These are phyloP conservation scores for Psylliodes chrysocephalus DNA, from an alignment of 2,888 invertebrate species.

Conservation along the genomic window DNA sequence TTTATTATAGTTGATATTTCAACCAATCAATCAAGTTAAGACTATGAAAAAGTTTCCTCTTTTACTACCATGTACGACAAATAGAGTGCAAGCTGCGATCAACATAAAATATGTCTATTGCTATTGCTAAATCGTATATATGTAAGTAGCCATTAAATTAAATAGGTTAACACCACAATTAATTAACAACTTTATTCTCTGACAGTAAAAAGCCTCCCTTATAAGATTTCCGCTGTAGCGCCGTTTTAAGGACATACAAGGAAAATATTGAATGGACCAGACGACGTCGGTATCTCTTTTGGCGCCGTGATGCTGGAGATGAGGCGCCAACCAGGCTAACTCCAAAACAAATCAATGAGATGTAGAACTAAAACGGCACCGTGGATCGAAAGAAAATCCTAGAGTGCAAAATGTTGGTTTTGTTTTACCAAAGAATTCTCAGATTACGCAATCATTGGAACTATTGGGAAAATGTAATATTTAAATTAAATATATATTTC, in stretches of 20 bases:
- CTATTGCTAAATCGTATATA: background rate
- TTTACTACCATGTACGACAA: no score
- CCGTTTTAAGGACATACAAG: background rate
- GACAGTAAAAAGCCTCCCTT: background rate
- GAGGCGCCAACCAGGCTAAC: slow-evolving; percentile 25
- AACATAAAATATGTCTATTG: no score
- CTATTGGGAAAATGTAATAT: no score
- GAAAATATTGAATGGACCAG: slow-evolving; percentile 27
- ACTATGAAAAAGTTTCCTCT: no score
- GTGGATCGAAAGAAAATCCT: background rate
- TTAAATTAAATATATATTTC: no score
- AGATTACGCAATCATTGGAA: no score
- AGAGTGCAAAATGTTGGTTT: background rate
- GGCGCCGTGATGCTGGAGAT: slow-evolving; percentile 27
- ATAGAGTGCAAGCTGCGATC: no score
- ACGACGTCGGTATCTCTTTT: slow-evolving; percentile 3
- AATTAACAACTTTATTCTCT: background rate
- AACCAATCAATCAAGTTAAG: no score
- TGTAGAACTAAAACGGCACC: background rate
- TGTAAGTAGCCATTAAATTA: background rate
- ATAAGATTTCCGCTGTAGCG: background rate
- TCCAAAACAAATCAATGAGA: slow-evolving; percentile 28
- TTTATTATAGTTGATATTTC: no score
- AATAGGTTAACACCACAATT: slow-evolving; percentile 1
- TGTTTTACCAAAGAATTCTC: no score